Conservation (phyloP, 2,888 invertebrate genomes). For the Cryptocheilus praepositus region DNA sequence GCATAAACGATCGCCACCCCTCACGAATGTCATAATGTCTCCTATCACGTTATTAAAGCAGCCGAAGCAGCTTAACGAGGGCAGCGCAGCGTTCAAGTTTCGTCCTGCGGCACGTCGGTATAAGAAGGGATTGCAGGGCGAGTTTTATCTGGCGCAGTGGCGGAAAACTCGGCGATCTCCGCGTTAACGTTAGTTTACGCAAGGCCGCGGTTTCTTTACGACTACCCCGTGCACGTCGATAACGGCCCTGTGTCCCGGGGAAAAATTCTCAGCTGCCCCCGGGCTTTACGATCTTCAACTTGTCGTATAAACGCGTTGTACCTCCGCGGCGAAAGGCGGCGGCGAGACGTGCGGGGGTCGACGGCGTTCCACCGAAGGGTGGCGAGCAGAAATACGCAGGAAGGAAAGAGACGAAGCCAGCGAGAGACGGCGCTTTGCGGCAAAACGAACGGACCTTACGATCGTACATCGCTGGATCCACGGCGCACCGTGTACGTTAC, state of each 20-base stretch:
- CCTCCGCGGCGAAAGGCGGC: constrained; percentile 20
- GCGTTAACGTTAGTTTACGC: constrained; percentile 64
- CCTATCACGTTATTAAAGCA: no score
- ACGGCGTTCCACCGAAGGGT: background rate
- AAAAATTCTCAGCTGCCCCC: constrained; percentile 58
- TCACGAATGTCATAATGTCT: no score
- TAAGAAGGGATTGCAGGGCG: constrained; percentile 4
- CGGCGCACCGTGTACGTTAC: background rate
- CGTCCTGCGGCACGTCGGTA: background rate
- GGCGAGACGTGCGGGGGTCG: constrained; percentile 4
- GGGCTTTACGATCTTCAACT: constrained; percentile 60
- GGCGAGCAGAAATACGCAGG: background rate
- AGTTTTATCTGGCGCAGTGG: constrained; percentile 7
- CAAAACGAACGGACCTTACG: no score
- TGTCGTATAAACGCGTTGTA: constrained; percentile 51
- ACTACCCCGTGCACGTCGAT: constrained; percentile 60
- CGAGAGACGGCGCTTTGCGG: no score
- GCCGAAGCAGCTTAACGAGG: no score
- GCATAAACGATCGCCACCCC: no score
- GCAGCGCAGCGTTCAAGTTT: no score
- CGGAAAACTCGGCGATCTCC: constrained; percentile 15
- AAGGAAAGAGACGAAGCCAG: no score
- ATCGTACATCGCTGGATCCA: no score
- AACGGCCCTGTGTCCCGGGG: constrained; percentile 43
- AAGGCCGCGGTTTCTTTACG: constrained; percentile 65